Conservation (phyloP, 2,888 invertebrate species). For the Pachycephus smyrnensis region DNA sequence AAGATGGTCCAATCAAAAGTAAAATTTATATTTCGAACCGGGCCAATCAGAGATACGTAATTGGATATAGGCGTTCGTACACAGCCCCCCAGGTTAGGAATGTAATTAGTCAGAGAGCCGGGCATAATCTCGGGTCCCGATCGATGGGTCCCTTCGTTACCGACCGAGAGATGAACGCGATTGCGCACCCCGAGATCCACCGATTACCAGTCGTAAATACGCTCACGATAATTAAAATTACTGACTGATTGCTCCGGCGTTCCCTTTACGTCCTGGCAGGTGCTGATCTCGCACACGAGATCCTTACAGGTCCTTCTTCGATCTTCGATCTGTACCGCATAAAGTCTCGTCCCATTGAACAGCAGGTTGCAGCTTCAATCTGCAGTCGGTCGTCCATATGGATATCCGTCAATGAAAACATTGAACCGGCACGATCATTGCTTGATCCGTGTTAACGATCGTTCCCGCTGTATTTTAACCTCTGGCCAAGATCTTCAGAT, state of each 20-base stretch:
- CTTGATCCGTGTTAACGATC: too few species aligned
- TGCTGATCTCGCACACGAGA: too few species aligned
- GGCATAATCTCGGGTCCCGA: conserved; percentile 47
- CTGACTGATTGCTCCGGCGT: conserved; percentile 43
- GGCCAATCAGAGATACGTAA: conserved; percentile 46
- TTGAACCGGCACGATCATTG: too few species aligned
- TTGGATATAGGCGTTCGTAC: conserved; percentile 38
- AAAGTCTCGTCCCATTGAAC: too few species aligned
- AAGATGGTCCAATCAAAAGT: not conserved
- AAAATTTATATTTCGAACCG: conserved; percentile 4
- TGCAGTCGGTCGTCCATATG: too few species aligned
- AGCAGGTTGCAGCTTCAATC: too few species aligned
- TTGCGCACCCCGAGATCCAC: conserved; percentile 44
- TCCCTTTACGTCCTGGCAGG: not conserved
- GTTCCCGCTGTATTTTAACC: too few species aligned
- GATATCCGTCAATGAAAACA: too few species aligned
- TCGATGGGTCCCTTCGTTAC: conserved; percentile 49
- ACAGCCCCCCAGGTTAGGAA: conserved; percentile 54
- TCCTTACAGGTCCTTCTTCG: too few species aligned
- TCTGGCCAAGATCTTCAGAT: too few species aligned
- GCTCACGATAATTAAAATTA: conserved; percentile 56
- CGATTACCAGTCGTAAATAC: conserved; percentile 52
- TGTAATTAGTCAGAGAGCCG: conserved; percentile 61
- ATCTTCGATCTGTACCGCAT: too few species aligned
- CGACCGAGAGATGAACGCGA: conserved; percentile 30